Evolutionary conservation across 2,113 vertebrate genomes (phyloP), one percentile per base, ranked within the genome.

Genomic region (Jaculus jaculus): DNA sequence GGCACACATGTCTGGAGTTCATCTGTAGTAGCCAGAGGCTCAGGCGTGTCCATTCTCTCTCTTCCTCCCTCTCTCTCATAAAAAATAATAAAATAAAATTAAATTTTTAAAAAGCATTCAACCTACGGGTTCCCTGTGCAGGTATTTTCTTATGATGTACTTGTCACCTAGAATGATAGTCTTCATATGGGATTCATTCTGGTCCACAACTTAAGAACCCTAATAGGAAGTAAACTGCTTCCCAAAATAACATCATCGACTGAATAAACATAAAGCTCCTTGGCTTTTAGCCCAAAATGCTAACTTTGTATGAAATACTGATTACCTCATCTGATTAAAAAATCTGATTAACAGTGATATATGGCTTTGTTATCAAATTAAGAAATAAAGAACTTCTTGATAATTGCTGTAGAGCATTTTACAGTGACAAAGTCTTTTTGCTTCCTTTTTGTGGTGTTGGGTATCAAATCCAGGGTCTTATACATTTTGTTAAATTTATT

Each of bases 271-370:
- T 79, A 32, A 81, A 78, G n/a, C 61, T 54, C 71, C 39, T 87
- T 94, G 68, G 73, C 30, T 95, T 89, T 81, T 58, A 68, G 21
- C 60, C 30, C 47, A 93, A 94, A 84, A 61, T 74, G 7, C 21
- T 89, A 74, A 84, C 23, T 95, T 32, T 18, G 3, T 77, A 54
- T 47, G 42, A 75, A 94, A 92, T 47, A 47, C 37, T 47, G 47
- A 91, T 81, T 30, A 77, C 42, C 58, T 84, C 51, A 21, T 91
- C 78, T 91, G 47, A 95, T 92, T 84, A 90, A 32, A 87, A 71
- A 68, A 24, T 91, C 66, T 89, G 84, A 93, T 73, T 93, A 74
- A 90, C 72, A 87, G 37, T 39, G 84, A 94, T 77, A 1, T 20
- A 23, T 74, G 63, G 12, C 23, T 92, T 89, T 81, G 18, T 51